phyloP scores from a whole-genome alignment of 1,140 invertebrate species.

The Dolichoris vasculosae region DNA sequence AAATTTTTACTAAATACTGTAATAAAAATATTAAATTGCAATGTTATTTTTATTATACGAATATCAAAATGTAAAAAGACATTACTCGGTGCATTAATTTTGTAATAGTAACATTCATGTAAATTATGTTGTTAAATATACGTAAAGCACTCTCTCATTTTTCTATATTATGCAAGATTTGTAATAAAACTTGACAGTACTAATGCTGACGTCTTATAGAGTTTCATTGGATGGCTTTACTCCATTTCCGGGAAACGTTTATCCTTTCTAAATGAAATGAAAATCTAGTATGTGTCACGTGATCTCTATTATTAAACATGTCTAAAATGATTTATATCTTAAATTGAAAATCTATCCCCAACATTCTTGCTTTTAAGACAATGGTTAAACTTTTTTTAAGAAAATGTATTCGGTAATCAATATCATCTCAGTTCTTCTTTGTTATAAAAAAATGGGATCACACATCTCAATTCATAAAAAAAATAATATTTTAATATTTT shows the following conservation, averaged over 20 bases:
- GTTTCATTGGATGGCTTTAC: conserved; percentile 50
- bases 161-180: conserved; percentile 53
- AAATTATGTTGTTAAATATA: too few species aligned
- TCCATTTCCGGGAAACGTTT: conserved; percentile 40
- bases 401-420: too few species aligned
- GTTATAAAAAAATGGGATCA: background rate
- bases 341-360: background rate
- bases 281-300: background rate
- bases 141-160: too few species aligned
- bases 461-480: background rate
- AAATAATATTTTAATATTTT: too few species aligned
- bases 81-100: too few species aligned
- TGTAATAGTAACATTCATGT: too few species aligned
- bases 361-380: background rate
- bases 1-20: too few species aligned
- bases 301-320: background rate
- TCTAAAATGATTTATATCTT: conserved; percentile 18
- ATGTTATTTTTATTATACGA: too few species aligned
- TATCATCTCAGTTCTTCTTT: background rate
- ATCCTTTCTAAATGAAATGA: conserved; percentile 24
- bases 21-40: too few species aligned
- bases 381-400: too few species aligned
- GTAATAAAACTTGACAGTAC: conserved; percentile 58
- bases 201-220: conserved; percentile 58
- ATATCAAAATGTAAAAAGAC: too few species aligned